Conservation (phyloP, 2,797 vertebrate genomes). For the Paguma larvata region DNA sequence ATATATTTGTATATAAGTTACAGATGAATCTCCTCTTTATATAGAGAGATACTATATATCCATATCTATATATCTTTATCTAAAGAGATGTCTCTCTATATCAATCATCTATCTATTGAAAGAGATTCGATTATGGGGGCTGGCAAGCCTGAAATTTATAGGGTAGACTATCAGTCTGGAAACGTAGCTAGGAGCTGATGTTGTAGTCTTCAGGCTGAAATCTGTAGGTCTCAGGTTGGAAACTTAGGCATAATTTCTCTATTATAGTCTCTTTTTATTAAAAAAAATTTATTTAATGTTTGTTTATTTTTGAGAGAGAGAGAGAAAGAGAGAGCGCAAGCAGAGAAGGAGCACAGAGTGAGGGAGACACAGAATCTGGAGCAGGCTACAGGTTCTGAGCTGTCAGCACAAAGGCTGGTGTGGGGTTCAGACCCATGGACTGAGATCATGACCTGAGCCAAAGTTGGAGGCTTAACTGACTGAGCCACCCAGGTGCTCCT, state of each 20-base stretch:
- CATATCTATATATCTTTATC: neutral
- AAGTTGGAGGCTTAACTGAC: too few species aligned
- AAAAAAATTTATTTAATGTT: too few species aligned
- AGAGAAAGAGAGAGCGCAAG: too few species aligned
- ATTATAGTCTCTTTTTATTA: too few species aligned
- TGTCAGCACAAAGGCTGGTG: too few species aligned
- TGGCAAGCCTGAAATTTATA: neutral
- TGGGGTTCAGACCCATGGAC: too few species aligned
- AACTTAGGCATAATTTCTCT: neutral
- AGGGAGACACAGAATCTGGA: too few species aligned
- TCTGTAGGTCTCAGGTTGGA: neutral
- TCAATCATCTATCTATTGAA: neutral
- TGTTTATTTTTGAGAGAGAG: too few species aligned
- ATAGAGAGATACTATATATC: neutral
- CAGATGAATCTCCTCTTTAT: neutral
- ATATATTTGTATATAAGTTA: neutral
- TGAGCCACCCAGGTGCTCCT: too few species aligned
- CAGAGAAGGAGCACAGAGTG: too few species aligned
- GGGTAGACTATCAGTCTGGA: neutral
- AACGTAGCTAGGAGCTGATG: neutral
- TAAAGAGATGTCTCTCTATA: neutral
- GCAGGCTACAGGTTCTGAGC: too few species aligned
- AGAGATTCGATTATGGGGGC: conserved; percentile 12
- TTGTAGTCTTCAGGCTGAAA: neutral
- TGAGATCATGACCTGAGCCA: too few species aligned